Evolutionary conservation across 1,140 invertebrate genomes (phyloP), one percentile per base, ranked within the genome.

Genomic region (Nymphalis io): DNA sequence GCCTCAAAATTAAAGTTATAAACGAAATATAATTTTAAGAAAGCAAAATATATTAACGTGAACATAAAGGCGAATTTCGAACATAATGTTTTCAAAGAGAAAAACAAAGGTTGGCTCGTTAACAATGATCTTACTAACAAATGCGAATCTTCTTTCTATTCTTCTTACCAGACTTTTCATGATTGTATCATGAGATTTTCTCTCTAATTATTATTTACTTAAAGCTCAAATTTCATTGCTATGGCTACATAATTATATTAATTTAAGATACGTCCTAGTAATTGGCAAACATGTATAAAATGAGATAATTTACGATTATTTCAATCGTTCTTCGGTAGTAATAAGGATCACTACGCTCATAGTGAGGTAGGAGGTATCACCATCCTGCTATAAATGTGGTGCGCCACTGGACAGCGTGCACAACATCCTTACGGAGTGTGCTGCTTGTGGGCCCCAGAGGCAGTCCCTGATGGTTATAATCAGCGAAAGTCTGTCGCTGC

Each of bases 61-160:
- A 61, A 42, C 48, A 61, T 61, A 61, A 61, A 18, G 20, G 38
- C 8, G 62, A 57, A 55, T 51, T 20, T 8, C 18, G 60, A 61
- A 61, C 60, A 27, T 61, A 61, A 61, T 61, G 60, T 61, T 61
- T 60, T 61, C 21, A 61, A 46, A 61, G 42, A 27, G 39, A 67
- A 60, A 60, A 67, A 67, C 65, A 60, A 57, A 60, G 42, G 46
- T 51, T 51, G 10, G 27, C 65, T 67, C 65, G 65, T 67, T 67
- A 67, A 57, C 57, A 66, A 39, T 60, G 42, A 67, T 67, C 57
- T 59, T 67, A 59, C 51, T 67, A 67, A 67, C 62, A 67, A 67
- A 67, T 67, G 48, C 57, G 55, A 67, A 48, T 46, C 44, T 46
- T 46, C 18, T 38, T 46, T 60, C 18, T 13, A 46, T 44, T 44